Percentiles rank a stretch among this genome's conserved stretches.
These are phyloP conservation scores for Pontoporia blainvillei DNA, from an alignment of 2,113 vertebrate genomes.

Conservation along the genomic window DNA sequence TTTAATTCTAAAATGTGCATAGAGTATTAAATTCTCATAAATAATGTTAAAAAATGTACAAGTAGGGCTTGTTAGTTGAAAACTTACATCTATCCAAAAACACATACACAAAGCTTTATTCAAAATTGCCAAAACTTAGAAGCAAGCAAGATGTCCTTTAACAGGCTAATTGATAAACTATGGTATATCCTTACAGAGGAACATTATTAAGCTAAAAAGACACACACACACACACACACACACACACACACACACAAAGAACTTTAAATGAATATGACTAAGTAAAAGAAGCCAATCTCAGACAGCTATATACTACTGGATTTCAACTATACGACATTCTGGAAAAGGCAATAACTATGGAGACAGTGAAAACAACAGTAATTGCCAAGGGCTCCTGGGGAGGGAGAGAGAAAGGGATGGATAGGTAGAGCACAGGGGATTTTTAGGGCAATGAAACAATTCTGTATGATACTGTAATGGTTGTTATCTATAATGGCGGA, in stretches of 20 bases:
- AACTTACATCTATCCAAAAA: not conserved
- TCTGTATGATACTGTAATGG: not conserved
- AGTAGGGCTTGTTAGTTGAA: not conserved
- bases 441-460: not conserved
- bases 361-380: not conserved
- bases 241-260: no score
- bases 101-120: not conserved
- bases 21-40: not conserved
- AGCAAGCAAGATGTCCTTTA: not conserved
- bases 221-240: no score
- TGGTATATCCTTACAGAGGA: not conserved
- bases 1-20: not conserved
- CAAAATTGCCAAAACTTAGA: not conserved
- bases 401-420: not conserved
- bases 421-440: not conserved
- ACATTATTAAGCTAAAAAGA: not conserved
- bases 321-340: not conserved
- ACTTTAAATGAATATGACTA: not conserved
- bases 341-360: not conserved
- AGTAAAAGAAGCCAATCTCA: not conserved
- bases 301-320: not conserved
- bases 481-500: no score
- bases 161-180: not conserved
- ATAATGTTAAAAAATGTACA: not conserved
- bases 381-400: not conserved